These are phyloP conservation scores for Nibea albiflora DNA, from an alignment of 2,113 vertebrate genomes.

Conservation along the genomic window DNA sequence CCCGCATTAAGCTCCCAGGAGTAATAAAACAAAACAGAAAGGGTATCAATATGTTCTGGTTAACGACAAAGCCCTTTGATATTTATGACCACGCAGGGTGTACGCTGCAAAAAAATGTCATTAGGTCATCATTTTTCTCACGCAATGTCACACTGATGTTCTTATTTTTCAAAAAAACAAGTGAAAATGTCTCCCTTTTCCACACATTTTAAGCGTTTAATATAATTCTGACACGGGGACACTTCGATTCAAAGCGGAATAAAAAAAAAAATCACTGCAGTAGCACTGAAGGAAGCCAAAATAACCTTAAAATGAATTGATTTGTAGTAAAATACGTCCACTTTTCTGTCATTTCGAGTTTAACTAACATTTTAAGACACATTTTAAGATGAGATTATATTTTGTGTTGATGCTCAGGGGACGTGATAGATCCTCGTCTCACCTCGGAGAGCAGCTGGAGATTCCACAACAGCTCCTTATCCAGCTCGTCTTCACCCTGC, in stretches of 20 bases:
- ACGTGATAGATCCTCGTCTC: slow-evolving; percentile 51
- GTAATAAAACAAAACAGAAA: slow-evolving; percentile 77
- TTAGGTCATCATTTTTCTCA: slow-evolving; percentile 18
- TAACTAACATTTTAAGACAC: not conserved
- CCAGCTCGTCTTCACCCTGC: slow-evolving; percentile 92
- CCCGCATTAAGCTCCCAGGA: slow-evolving; percentile 59
- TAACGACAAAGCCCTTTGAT: slow-evolving; percentile 66
- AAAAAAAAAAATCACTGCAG: not conserved
- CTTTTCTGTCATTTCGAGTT: slow-evolving; percentile 15
- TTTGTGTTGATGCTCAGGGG: slow-evolving; percentile 23
- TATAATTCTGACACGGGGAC: not conserved
- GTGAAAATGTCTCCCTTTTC: not conserved
- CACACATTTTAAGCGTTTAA: not conserved
- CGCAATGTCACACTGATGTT: slow-evolving; percentile 5
- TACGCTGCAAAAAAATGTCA: slow-evolving; percentile 53
- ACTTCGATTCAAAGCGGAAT: not conserved
- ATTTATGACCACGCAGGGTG: slow-evolving; percentile 61
- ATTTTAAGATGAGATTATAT: not conserved
- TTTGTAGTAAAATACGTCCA: not conserved
- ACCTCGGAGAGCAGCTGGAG: slow-evolving; percentile 98
- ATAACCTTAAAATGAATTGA: not conserved
- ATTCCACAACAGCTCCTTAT: slow-evolving; percentile 98
- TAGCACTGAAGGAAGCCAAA: not conserved
- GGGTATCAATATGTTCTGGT: slow-evolving; percentile 78
- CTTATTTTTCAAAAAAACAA: not conserved